Conservation (phyloP, 2,797 vertebrate species). For the Martes flavigula region DNA sequence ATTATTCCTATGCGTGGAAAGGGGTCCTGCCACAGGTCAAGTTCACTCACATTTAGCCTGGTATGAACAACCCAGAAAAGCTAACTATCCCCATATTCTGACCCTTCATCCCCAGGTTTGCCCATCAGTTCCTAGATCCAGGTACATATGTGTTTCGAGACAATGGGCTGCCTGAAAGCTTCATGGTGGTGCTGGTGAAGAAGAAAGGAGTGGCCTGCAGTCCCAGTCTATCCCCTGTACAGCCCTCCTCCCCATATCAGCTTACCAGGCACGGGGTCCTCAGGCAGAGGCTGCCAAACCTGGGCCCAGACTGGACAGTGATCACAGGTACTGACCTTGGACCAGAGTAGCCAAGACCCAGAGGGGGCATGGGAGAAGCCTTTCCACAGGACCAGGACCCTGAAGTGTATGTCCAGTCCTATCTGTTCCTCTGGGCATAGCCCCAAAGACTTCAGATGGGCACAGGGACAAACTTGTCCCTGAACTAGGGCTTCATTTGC, state of each 20-base stretch:
- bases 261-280: conserved; percentile 88
- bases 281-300: conserved; percentile 86
- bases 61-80: fast-evolving
- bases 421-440: not conserved
- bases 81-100: not conserved
- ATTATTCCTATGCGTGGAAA: fast-evolving
- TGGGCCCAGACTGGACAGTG: conserved; percentile 91
- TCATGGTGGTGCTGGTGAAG: conserved; percentile 90
- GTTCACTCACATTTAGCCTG: not conserved
- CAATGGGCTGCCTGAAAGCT: conserved; percentile 86
- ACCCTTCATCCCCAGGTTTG: conserved; percentile 87
- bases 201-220: conserved; percentile 86
- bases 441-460: not conserved
- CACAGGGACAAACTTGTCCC: not conserved
- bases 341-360: not conserved
- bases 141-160: conserved; percentile 94
- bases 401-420: fast-evolving
- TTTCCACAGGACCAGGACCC: no score
- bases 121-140: conserved; percentile 91
- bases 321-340: conserved; percentile 86
- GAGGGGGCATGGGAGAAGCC: fast-evolving
- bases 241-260: conserved; percentile 92
- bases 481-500: not conserved
- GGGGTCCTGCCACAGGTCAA: not conserved
- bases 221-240: conserved; percentile 83